phyloP scores from a whole-genome alignment of 2,797 vertebrate genomes.

The Fistularia tabacaria region DNA sequence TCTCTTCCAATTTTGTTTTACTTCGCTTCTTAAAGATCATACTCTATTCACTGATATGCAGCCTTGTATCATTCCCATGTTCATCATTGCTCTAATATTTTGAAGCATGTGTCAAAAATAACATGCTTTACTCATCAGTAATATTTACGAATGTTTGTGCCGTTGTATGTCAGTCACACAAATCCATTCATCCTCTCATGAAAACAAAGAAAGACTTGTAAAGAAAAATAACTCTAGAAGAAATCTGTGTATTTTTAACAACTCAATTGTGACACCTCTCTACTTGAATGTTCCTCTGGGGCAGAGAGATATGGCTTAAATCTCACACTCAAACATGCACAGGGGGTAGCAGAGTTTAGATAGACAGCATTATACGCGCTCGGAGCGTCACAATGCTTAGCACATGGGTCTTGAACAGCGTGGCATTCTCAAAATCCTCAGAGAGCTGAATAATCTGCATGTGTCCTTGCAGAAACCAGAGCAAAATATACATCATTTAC shows the following conservation, averaged over 20 bases:
- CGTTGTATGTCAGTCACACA: too few species aligned
- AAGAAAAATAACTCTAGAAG: conserved; percentile 21
- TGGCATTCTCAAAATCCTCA: conserved; percentile 24
- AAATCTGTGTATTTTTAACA: conserved; percentile 26
- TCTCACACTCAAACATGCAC: conserved; percentile 21
- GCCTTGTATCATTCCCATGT: not conserved
- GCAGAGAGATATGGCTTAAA: conserved; percentile 20
- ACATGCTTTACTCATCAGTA: too few species aligned
- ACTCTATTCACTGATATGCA: conserved; percentile 23
- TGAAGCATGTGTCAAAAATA: too few species aligned
- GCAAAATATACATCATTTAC: not conserved
- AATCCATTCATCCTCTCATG: too few species aligned
- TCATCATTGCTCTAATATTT: too few species aligned
- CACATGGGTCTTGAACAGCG: conserved; percentile 32
- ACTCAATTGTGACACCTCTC: conserved; percentile 30
- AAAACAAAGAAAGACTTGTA: not conserved
- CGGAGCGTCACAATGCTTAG: conserved; percentile 24
- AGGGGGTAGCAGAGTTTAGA: conserved; percentile 37
- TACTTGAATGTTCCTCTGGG: conserved; percentile 33
- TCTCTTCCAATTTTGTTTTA: conserved; percentile 33
- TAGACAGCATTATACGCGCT: conserved; percentile 30
- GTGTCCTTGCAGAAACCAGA: conserved; percentile 27
- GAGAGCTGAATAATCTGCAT: conserved; percentile 15
- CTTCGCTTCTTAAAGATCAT: not conserved
- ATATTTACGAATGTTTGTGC: too few species aligned